Base-by-base conservation (phyloP, 2,113 vertebrate genomes). In the Ptyas mucosa region DNA sequence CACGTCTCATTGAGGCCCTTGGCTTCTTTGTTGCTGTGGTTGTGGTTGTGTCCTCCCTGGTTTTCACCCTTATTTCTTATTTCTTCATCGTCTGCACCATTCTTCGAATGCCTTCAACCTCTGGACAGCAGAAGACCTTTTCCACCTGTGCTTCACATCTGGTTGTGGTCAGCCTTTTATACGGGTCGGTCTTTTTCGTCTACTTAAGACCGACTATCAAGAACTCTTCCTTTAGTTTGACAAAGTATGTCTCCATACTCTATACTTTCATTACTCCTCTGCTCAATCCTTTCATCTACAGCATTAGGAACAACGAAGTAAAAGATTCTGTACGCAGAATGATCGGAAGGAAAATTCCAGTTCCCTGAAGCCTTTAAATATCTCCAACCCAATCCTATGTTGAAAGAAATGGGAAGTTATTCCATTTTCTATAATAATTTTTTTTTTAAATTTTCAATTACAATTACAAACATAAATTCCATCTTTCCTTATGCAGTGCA, bases 281-380 rank as follows among this genome's bases (percentile, higher is more conserved):
- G 55, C 93, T 96, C 87, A 97, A 97, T n/a, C 96, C 96, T 39
- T 97, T 97, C 92, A 96, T 97, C 89, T 97, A 96, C 43, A 96
- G 96, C 7, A 95, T 97, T 58, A 95, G 95, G 85, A 97, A 97
- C 87, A 95, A 95, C 87, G 95, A 96, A 85, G 95, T 97, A n/a
- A 97, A 96, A 81, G 94, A 96, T 29, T 94, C 94, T 49, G 92
- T 97, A 43, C 91, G 69, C 55, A 93, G 96, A 39, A 75, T 94
- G 0, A 0, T 75, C 46, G 26, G 23, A 29, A 61, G 21, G 26
- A 61, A 26, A 23, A n/a, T n/a, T n/a, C n/a, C n/a, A n/a, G n/a
- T n/a, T n/a, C n/a, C n/a, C n/a, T n/a, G n/a, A n/a, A n/a, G n/a
- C n/a, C n/a, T n/a, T n/a, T n/a, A n/a, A n/a, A n/a, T n/a, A n/a